phyloP scores from a whole-genome alignment of 2,797 vertebrate species.

The Xenops minutus region DNA sequence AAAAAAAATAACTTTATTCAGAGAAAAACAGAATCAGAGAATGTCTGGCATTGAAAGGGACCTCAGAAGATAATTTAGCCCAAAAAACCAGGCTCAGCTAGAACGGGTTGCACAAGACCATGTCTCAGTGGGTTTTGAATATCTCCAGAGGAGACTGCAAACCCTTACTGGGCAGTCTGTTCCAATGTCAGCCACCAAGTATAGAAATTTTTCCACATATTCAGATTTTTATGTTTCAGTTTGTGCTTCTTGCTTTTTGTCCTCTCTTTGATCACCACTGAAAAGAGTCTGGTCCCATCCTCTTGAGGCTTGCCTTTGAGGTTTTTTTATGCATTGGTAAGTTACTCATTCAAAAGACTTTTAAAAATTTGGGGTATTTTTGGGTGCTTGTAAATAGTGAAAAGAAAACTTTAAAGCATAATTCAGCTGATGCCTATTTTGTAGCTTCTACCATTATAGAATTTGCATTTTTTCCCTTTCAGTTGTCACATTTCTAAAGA shows the following conservation, averaged over 20 bases:
- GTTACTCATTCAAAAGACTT: background rate
- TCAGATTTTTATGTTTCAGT: background rate
- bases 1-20: background rate
- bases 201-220: background rate
- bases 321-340: background rate
- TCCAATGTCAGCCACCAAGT: background rate
- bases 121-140: background rate
- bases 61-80: background rate
- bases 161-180: background rate
- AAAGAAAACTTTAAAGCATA: background rate
- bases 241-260: fast-evolving
- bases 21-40: background rate
- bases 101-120: background rate
- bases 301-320: background rate
- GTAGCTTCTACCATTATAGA: slow-evolving; percentile 20
- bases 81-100: background rate
- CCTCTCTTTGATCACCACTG: background rate
- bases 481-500: slow-evolving; percentile 31
- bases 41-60: background rate
- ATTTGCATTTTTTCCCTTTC: background rate
- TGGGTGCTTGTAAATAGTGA: background rate
- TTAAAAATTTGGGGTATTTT: background rate
- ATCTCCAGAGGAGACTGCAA: background rate
- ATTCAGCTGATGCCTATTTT: slow-evolving; percentile 6
- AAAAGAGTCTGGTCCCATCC: background rate